Base-by-base conservation (phyloP, 2,888 invertebrate species). In the Lepas anatifera region DNA sequence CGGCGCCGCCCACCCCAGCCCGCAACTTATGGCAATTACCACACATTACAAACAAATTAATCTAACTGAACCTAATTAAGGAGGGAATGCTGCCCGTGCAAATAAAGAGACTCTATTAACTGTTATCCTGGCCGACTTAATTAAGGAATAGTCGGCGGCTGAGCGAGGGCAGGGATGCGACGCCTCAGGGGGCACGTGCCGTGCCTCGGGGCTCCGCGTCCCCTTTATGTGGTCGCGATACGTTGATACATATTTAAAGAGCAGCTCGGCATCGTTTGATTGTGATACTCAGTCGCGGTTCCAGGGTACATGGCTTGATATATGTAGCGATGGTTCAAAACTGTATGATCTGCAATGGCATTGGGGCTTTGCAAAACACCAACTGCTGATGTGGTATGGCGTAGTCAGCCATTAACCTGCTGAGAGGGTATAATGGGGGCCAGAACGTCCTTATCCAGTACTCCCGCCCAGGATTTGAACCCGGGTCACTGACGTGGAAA, bases 11-110 rank as follows among this genome's bases (percentile, higher is more conserved):
- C 27, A 16, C 3, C 16, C 29, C 18, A 16, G 29, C 52, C 52
- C 32, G n/a, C 52, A 52, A 52, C 52, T 52, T 52, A 52, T 52
- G 52, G 32, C 52, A 52, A 52, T 52, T 52, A 52, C 29, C 52
- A 52, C 52, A 18, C 52, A 52, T 52, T 52, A 52, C 52, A 52
- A 52, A 52, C 52, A 52, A 52, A 52, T 52, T 52, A 52, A 52
- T 52, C 52, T 52, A 52, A 52, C 52, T 52, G 52, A 52, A 52
- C 52, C 52, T 52, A 52, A 52, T 52, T 52, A 52, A 29, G 52
- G 52, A 18, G 29, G 32, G 52, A 52, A 52, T 52, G 52, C 32
- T 32, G 52, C 29, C 18, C 52, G 52, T 52, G 52, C 52, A 52
- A 52, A 52, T 52, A 52, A 13, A 32, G 29, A 52, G 52, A 52